Conservation (phyloP, 2,888 invertebrate genomes). For the Lydus trimaculatus region DNA sequence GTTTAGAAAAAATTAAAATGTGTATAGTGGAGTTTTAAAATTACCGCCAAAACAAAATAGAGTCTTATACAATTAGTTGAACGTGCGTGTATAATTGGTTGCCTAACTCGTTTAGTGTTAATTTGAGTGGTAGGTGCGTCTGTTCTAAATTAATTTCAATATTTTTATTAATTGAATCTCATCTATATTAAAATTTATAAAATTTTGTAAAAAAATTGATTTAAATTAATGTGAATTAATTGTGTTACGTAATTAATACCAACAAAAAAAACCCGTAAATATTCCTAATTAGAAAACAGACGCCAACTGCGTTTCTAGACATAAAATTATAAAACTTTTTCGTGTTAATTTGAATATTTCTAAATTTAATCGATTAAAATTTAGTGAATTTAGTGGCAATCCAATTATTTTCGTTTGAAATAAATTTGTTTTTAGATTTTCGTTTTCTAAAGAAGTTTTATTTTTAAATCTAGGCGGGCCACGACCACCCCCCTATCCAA, state of each 20-base stretch:
- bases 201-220: not conserved
- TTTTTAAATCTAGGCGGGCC: constrained; percentile 27
- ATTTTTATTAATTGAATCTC: not conserved
- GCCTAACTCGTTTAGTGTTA: not conserved
- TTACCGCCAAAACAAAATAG: not conserved
- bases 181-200: not conserved
- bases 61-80: not conserved
- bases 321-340: not conserved
- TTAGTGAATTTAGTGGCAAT: not conserved
- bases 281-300: not conserved
- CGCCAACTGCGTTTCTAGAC: not conserved
- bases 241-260: too few species aligned
- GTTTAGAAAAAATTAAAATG: too few species aligned
- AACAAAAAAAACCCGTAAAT: too few species aligned
- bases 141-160: not conserved
- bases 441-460: not conserved
- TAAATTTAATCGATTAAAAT: not conserved
- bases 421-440: not conserved
- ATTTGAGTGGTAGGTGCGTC: not conserved
- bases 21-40: not conserved
- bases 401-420: not conserved
- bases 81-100: not conserved
- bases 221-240: not conserved
- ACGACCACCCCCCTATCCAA: constrained; percentile 21
- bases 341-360: not conserved